Conservation (phyloP, 2,888 invertebrate genomes). For the Torymus aiolomorphi region DNA sequence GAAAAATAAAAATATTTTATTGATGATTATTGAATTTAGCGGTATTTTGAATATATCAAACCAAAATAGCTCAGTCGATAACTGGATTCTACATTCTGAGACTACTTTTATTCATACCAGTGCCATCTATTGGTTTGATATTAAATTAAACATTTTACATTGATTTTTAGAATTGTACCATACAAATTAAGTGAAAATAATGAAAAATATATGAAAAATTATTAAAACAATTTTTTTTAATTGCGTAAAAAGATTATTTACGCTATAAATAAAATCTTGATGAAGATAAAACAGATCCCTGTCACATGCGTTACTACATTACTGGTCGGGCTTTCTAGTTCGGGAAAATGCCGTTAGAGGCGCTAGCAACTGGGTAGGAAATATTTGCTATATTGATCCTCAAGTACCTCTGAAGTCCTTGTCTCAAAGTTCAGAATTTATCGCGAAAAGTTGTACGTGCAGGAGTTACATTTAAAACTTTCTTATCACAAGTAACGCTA, state of each 20-base stretch:
- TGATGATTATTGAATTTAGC: constrained; percentile 11
- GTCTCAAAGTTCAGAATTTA: constrained; percentile 30
- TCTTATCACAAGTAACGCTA: not conserved
- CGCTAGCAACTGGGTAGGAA: constrained; percentile 40
- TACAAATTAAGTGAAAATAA: no score
- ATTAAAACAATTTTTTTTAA: no score
- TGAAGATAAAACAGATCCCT: constrained; percentile 30
- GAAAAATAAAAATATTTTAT: not conserved
- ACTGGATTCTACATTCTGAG: not conserved
- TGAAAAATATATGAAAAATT: no score
- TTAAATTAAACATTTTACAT: constrained; percentile 3
- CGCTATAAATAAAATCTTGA: no score
- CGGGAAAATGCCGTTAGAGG: constrained; percentile 6
- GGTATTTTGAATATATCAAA: not conserved
- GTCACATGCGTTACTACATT: not conserved
- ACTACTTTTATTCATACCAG: constrained; percentile 3
- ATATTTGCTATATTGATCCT: constrained; percentile 53
- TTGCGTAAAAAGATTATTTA: no score
- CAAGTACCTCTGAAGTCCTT: constrained; percentile 13
- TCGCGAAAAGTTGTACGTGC: not conserved
- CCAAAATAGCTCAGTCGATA: constrained; percentile 28
- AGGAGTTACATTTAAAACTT: constrained; percentile 17
- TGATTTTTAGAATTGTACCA: not conserved
- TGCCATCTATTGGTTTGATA: constrained; percentile 27
- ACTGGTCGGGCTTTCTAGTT: not conserved